These are phyloP conservation scores for Dicyrtoma fusca DNA, from an alignment of 2,888 invertebrate species.

Conservation along the genomic window DNA sequence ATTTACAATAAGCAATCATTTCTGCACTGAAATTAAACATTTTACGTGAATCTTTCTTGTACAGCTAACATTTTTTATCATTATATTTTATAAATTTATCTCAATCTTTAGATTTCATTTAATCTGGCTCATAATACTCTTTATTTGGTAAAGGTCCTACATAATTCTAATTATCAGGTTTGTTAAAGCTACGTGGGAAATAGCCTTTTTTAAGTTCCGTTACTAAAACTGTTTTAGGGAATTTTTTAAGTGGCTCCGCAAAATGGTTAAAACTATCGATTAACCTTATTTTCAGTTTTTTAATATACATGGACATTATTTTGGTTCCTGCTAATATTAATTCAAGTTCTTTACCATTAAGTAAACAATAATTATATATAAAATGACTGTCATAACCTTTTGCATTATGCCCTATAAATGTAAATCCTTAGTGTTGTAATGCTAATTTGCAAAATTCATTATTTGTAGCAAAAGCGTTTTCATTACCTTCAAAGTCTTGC, in stretches of 20 bases:
- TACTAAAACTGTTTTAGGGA: background rate
- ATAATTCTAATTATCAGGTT: background rate
- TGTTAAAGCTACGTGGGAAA: background rate
- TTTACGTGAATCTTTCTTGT: no score
- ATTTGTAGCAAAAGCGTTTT: background rate
- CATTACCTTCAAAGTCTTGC: background rate
- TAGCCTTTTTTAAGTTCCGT: no score
- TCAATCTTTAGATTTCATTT: no score
- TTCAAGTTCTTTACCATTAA: background rate
- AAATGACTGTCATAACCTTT: slow-evolving; percentile 9
- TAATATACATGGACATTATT: slow-evolving; percentile 1
- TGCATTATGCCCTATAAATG: background rate
- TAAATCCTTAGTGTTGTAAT: background rate
- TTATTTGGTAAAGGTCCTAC: no score
- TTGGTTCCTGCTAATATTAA: background rate
- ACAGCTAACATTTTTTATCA: no score
- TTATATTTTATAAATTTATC: no score
- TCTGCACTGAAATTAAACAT: no score
- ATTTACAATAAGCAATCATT: no score
- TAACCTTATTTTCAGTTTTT: background rate
- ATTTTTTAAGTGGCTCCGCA: background rate
- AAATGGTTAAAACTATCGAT: slow-evolving; percentile 1
- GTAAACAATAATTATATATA: background rate
- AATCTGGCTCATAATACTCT: no score
- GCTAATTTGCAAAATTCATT: background rate